phyloP scores from a whole-genome alignment of 2,888 invertebrate genomes.

The Dynastes tityus region DNA sequence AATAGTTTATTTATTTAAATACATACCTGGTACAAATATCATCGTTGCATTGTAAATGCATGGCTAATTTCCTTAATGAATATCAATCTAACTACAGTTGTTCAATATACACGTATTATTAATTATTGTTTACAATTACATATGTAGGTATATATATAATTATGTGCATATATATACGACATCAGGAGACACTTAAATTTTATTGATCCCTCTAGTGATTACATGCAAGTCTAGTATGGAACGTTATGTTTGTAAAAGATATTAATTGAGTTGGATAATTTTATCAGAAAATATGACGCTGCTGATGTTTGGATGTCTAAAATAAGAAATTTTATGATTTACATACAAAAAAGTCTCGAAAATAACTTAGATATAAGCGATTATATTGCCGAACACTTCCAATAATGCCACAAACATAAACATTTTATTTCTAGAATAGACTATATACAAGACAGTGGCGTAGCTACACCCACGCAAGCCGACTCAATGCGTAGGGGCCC shows the following conservation, averaged over 20 bases:
- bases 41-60: conserved; percentile 49
- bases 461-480: too few relatives aligned
- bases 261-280: too few relatives aligned
- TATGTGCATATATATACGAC: conserved; percentile 38
- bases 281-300: background rate
- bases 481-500: too few relatives aligned
- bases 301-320: conserved; percentile 1
- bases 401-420: too few relatives aligned
- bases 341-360: too few relatives aligned
- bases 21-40: conserved; percentile 50
- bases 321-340: background rate
- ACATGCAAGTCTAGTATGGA: conserved; percentile 50
- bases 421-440: too few relatives aligned
- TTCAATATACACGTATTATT: conserved; percentile 42
- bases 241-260: background rate
- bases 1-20: conserved; percentile 47
- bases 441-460: too few relatives aligned
- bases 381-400: too few relatives aligned
- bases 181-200: conserved; percentile 51
- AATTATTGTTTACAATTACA: conserved; percentile 15
- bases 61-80: conserved; percentile 31
- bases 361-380: too few relatives aligned
- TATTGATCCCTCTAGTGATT: conserved; percentile 57
- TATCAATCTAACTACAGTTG: conserved; percentile 21
- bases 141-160: conserved; percentile 20